These are phyloP conservation scores for Syndactyla subalaris DNA, from an alignment of 2,797 vertebrate species.

Conservation along the genomic window DNA sequence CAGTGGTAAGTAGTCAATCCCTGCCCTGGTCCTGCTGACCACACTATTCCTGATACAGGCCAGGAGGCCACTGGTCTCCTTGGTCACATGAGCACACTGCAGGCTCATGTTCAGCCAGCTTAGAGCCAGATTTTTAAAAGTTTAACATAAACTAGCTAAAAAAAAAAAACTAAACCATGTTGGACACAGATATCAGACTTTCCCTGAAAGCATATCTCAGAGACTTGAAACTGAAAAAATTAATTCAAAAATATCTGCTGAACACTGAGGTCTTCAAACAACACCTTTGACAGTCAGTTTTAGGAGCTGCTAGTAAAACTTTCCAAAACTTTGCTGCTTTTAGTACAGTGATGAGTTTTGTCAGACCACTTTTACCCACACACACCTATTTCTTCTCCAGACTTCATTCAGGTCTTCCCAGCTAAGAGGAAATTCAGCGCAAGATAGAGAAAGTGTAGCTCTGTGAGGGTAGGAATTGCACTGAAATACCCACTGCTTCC, in stretches of 20 bases:
- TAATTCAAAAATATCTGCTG: background rate
- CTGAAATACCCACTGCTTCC: background rate
- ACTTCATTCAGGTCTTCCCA: background rate
- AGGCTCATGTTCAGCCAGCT: background rate
- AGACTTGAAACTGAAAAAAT: background rate
- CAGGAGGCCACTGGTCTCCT: background rate
- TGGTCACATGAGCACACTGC: background rate
- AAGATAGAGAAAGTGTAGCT: background rate
- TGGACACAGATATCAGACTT: background rate
- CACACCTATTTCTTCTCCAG: background rate
- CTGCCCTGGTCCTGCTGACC: background rate
- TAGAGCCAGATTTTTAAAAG: background rate
- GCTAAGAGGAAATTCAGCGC: background rate
- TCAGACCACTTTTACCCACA: background rate
- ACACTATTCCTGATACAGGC: background rate
- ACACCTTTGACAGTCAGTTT: background rate
- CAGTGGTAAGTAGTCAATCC: background rate
- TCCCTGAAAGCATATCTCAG: background rate
- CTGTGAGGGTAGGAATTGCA: background rate
- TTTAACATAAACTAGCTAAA: background rate
- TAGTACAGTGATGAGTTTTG: background rate
- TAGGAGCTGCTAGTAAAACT: fast-evolving
- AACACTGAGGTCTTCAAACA: background rate
- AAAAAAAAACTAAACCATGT: background rate
- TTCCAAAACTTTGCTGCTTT: background rate